Evolutionary conservation across 2,888 invertebrate genomes (phyloP).

Genomic region (Zygaena filipendulae): DNA sequence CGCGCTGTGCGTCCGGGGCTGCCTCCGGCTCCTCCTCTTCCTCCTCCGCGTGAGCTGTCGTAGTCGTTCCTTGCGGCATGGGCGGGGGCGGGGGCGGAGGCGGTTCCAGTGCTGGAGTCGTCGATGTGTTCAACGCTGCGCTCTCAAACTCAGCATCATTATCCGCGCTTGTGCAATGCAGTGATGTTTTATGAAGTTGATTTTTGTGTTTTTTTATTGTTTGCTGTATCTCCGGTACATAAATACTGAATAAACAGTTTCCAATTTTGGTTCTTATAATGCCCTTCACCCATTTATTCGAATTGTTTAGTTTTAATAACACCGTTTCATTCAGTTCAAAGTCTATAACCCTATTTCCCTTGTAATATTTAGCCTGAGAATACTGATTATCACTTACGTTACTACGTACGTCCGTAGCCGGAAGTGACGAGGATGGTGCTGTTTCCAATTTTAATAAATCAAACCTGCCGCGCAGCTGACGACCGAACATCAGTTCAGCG

Average conservation of each 20-base stretch:
- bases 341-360: conserved; percentile 2
- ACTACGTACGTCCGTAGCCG: no score
- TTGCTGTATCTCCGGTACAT: conserved; percentile 3
- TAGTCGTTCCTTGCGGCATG: no score
- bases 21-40: no score
- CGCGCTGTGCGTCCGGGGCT: no score
- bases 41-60: no score
- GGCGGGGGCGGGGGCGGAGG: no score
- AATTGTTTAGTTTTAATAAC: conserved; percentile 7
- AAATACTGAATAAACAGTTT: conserved; percentile 3
- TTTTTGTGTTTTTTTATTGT: conserved; percentile 8
- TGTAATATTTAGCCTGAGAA: conserved; percentile 6
- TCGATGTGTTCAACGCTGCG: no score
- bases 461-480: conserved; percentile 9
- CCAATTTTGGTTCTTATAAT: conserved; percentile 3
- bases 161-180: no score
- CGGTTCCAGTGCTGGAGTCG: no score
- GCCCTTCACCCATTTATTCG: conserved; percentile 8
- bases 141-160: no score
- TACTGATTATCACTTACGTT: conserved; percentile 10
- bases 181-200: no score
- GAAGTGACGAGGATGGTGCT: neutral
- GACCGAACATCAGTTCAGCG: conserved; percentile 12
- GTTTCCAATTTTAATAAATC: conserved; percentile 6
- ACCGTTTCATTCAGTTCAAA: conserved; percentile 8